A percentile compares a stretch with the other conserved stretches of the same genome.
Evolutionary conservation across 2,888 invertebrate species (phyloP).

Genomic region (Pyrochroa serraticornis): DNA sequence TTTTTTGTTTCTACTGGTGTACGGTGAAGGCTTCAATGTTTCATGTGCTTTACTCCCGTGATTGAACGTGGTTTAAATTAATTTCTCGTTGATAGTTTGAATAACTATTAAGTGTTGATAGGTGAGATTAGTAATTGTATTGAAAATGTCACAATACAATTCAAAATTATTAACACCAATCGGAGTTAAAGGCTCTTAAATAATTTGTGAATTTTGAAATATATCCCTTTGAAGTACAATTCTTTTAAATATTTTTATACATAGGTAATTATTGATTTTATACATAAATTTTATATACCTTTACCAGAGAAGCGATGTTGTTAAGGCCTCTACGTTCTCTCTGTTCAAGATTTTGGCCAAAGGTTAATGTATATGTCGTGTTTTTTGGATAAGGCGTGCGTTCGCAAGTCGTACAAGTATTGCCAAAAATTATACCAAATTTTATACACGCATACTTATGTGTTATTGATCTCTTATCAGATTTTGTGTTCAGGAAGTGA

Average conservation of each 20-base stretch:
- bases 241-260: slow-evolving; percentile 38
- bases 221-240: slow-evolving; percentile 38
- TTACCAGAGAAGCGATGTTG: slow-evolving; percentile 20
- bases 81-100: background rate
- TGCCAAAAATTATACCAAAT: slow-evolving; percentile 14
- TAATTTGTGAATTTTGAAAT: slow-evolving; percentile 19
- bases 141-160: slow-evolving; percentile 19
- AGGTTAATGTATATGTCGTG: slow-evolving; percentile 28
- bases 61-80: too few species aligned
- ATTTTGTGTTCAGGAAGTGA: slow-evolving; percentile 10
- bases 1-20: too few species aligned
- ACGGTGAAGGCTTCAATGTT: too few species aligned
- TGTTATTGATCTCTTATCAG: slow-evolving; percentile 5
- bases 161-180: slow-evolving; percentile 29
- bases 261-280: slow-evolving; percentile 33
- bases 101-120: slow-evolving; percentile 10
- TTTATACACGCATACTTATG: slow-evolving; percentile 8
- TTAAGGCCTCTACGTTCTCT: slow-evolving; percentile 23
- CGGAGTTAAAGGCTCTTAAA: slow-evolving; percentile 24
- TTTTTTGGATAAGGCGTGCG: background rate
- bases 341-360: slow-evolving; percentile 34
- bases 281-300: slow-evolving; percentile 34
- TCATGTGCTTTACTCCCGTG: too few species aligned
- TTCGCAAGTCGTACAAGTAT: slow-evolving; percentile 3
- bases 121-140: background rate